Base-by-base conservation (phyloP, 2,113 vertebrate genomes). In the Corythoichthys intestinalis region DNA sequence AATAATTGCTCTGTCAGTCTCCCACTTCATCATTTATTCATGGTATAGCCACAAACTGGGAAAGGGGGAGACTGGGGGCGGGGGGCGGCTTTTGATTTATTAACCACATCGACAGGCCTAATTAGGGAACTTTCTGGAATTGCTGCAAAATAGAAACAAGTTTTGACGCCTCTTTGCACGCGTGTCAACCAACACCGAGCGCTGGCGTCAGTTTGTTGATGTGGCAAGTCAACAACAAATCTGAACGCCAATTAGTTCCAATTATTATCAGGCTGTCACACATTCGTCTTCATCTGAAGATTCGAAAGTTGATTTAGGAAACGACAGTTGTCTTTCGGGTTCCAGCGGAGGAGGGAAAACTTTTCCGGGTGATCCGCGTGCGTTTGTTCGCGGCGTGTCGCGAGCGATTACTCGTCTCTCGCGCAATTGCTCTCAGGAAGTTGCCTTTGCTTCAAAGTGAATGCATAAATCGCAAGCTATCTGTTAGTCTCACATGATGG, bases 1-100 rank as follows among this genome's bases (percentile, higher is more conserved):
- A 87, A 87, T 87, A 80, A 84, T 88, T 86, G 75, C 79, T 78
- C 78, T 77, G 82, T 86, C 86, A 82, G 74, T 85, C 78, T 86
- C 81, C 69, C 53, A 77, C 77, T 83, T 88, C 81, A 85, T 89
- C 60, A 79, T 80, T 88, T 86, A 84, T 88, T 88, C 74, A 88
- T 78, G 6, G 15, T 28, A 77, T 72, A 75, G 73, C 38, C 70
- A 77, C 67, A 63, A 73, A 72, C 73, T 63, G 10, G 10, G 61
- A 59, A 39, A 17, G 38, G 57, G 37, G 57, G 35, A 35, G 58
- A 28, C 20, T 56, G 11, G 8, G 49, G 4, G 41, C 6, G 41
- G 9, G 54, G 54, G 10, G 2, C 64, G 69, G 41, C 64, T 77
- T 79, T 78, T 84, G 82, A 84, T 80, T 85, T 76, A 84, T 84